Base-by-base conservation (phyloP, 2,888 invertebrate genomes). In the Acrobeloides nanus region DNA sequence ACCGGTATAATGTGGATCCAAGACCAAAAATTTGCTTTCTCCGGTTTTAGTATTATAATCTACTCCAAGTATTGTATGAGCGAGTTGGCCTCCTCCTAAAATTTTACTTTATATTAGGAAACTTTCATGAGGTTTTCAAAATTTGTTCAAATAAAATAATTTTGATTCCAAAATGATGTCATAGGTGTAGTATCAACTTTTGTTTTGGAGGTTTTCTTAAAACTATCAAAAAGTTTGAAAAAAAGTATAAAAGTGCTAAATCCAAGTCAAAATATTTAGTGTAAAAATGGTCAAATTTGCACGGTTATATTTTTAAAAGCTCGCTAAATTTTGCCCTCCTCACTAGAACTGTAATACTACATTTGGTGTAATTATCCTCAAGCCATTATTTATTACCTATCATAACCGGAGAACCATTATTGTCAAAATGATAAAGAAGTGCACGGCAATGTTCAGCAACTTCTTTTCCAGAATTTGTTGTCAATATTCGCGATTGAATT, bases 1-100 rank as follows among this genome's bases (percentile, higher is more conserved):
- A 7, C 67, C 95, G 0, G 88, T 90, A 76, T 89, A 99, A 77
- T 99, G 97, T 0, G 97, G 97, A 80, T 99, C 97, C 31, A 99
- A 79, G 63, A 99, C 87, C n/a, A 99, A 81, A 77, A 89, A 97
- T 65, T 84, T 84, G 0, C 85, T 81, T 35, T 86, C 84, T 18
- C 85, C 86, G 8, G 84, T 84, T 17, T 80, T 84, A 81, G 75
- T 89, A 41, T 59, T 85, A 73, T 84, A 87, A 73, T 88, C 86
- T 1, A 97, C 84, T 1, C 97, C 97, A 46, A 99, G 79, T 62
- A 97, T 93, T 35, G 97, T 99, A 74, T 99, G 95, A 1, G 97
- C 97, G 65, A 93, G 78, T 29, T 90, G 89, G 57, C 93, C 95
- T 20, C 97, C 97, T 71, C 90, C 89, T 87, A 69, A 35, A 70